A percentile compares a stretch with the other conserved stretches of the same genome.
Evolutionary conservation across 64 coral and sea anemone species (phyloP).

Genomic region (Acropora yongei): DNA sequence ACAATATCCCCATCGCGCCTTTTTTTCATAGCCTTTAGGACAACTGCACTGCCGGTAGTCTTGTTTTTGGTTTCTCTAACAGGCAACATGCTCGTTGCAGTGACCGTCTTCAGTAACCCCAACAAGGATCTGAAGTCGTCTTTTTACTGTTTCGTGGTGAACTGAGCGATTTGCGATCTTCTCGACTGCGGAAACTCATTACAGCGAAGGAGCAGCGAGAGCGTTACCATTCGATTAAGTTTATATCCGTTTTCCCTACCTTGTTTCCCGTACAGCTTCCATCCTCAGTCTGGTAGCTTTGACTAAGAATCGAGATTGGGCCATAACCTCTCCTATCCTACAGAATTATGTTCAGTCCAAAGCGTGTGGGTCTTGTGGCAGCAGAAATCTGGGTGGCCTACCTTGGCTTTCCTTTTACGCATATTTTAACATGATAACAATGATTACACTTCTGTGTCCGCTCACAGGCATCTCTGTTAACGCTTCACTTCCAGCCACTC

Average conservation of each 20-base stretch:
- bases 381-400: conserved; percentile 75
- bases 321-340: conserved; percentile 74
- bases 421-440: conserved; percentile 66
- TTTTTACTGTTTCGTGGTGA: conserved; percentile 83
- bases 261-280: conserved; percentile 84
- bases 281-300: conserved; percentile 86
- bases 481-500: conserved; percentile 60
- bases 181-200: conserved; percentile 50
- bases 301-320: conserved; percentile 80
- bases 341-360: conserved; percentile 61
- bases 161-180: conserved; percentile 74
- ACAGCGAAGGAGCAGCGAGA: conserved; percentile 51
- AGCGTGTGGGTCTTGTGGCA: conserved; percentile 49
- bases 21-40: conserved; percentile 46
- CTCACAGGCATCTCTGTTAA: conserved; percentile 60
- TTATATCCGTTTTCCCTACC: conserved; percentile 73
- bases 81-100: conserved; percentile 84
- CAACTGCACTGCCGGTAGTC: conserved; percentile 38
- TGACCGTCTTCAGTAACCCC: conserved; percentile 72
- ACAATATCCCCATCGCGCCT: conserved; percentile 49
- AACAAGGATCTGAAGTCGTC: conserved; percentile 80
- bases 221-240: not conserved
- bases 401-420: conserved; percentile 68
- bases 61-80: conserved; percentile 66
- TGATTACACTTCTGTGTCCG: conserved; percentile 77